A percentile compares a stretch with the other conserved stretches of the same genome.
Conservation (phyloP, 2,797 vertebrate species). For the Adelosebastes latens region DNA sequence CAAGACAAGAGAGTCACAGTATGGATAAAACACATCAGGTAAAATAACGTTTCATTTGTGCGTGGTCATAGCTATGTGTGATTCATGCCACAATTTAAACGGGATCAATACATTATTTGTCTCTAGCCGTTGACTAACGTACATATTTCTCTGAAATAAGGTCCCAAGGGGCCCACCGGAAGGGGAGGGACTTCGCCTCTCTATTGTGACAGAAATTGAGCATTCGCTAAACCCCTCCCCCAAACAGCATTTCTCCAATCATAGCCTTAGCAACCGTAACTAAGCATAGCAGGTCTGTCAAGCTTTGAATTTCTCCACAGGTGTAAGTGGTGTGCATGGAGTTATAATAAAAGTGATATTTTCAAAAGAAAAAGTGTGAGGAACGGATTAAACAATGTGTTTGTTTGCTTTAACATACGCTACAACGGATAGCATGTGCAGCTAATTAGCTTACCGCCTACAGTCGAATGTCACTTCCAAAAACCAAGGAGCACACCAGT, state of each 20-base stretch:
- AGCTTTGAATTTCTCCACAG: not conserved
- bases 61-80: no score
- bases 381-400: not conserved
- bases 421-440: not conserved
- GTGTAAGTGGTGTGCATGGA: not conserved
- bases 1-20: no score
- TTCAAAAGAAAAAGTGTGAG: not conserved
- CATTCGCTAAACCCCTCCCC: not conserved
- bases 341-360: not conserved
- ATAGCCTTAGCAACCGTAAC: not conserved
- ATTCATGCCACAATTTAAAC: no score
- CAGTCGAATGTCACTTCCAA: not conserved
- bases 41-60: no score
- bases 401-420: not conserved
- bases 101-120: no score
- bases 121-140: no score
- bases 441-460: not conserved
- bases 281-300: not conserved
- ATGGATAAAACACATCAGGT: no score
- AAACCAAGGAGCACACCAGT: not conserved
- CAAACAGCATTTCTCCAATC: not conserved
- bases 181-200: no score
- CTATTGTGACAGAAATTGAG: not conserved
- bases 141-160: accelerated
- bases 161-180: no score